Conservation (phyloP, 2,113 vertebrate genomes). For the Pollimyrus isidori region DNA sequence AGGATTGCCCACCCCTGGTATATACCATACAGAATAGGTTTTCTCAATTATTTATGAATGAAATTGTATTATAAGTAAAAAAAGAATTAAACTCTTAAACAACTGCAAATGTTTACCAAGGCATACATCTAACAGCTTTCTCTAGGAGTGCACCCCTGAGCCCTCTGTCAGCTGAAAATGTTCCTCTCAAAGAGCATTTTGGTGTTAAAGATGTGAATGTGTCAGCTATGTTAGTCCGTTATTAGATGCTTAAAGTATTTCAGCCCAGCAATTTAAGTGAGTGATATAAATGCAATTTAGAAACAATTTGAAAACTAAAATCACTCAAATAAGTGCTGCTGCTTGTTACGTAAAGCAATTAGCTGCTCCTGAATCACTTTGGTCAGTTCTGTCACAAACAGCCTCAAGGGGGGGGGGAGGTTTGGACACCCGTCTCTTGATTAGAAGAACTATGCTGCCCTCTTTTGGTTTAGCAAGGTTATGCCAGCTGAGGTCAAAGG, state of each 20-base stretch:
- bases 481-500: conserved; percentile 29
- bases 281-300: background rate
- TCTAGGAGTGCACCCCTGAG: background rate
- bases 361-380: background rate
- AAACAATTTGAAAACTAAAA: background rate
- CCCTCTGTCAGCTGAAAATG: background rate
- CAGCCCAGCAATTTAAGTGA: background rate
- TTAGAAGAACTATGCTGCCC: conserved; percentile 63
- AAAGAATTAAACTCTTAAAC: background rate
- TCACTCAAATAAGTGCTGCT: background rate
- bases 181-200: background rate
- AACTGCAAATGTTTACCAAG: background rate
- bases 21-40: background rate
- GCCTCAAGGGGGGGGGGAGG: background rate
- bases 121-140: background rate
- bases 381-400: background rate
- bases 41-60: background rate
- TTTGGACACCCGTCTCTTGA: conserved; percentile 1
- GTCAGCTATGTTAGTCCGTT: background rate
- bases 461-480: conserved; percentile 54
- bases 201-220: background rate
- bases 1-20: background rate
- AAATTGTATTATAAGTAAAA: background rate
- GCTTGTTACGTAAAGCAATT: background rate
- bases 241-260: background rate